Percentiles rank a stretch among this genome's conserved stretches.
Conservation (phyloP, 64 coral and sea anemone species). For the Platygyra sinensis region DNA sequence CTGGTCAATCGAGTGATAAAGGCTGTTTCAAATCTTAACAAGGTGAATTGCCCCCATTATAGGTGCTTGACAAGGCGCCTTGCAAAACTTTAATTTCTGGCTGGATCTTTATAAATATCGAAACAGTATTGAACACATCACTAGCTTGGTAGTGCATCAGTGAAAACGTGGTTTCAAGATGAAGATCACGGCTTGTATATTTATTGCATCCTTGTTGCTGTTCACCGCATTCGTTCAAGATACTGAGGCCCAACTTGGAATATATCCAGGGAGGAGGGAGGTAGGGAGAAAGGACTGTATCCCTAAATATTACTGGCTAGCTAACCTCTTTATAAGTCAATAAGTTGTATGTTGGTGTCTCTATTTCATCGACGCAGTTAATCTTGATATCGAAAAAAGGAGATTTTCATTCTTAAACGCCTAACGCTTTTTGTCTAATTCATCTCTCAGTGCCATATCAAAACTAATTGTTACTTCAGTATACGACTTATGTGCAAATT, state of each 20-base stretch:
- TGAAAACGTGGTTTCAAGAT: not conserved
- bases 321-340: too few relatives aligned
- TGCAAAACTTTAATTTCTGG: not conserved
- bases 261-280: not conserved
- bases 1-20: not conserved
- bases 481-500: too few relatives aligned
- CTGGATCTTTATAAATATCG: not conserved
- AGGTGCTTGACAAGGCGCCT: too few relatives aligned
- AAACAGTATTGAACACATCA: not conserved
- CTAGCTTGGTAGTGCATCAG: not conserved
- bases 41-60: not conserved
- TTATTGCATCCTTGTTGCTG: not conserved
- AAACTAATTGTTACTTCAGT: too few relatives aligned
- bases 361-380: too few relatives aligned
- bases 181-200: not conserved
- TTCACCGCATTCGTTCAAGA: not conserved
- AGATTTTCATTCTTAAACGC: too few relatives aligned
- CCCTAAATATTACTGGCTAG: not conserved
- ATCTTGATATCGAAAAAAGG: too few relatives aligned
- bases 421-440: too few relatives aligned
- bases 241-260: not conserved
- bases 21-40: not conserved
- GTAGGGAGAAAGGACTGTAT: not conserved
- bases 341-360: too few relatives aligned
- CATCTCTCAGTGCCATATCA: too few relatives aligned